These are phyloP conservation scores for Temnothorax unifasciatus DNA, from an alignment of 2,888 invertebrate genomes.

Conservation along the genomic window DNA sequence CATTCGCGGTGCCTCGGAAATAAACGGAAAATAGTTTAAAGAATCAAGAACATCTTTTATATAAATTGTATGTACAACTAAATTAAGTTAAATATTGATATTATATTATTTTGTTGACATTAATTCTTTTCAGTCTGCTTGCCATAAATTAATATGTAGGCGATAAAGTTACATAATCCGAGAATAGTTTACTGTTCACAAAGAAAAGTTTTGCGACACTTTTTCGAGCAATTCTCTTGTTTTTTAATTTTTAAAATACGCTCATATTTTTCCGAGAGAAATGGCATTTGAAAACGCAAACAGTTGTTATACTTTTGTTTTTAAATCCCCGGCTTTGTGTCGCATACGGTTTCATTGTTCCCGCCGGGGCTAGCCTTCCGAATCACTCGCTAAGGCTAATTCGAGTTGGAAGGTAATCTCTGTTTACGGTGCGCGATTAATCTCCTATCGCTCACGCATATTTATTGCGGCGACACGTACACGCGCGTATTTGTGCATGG, in stretches of 20 bases:
- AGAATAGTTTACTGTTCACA: neutral
- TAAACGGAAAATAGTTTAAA: neutral
- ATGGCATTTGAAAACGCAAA: constrained; percentile 18
- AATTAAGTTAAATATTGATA: neutral
- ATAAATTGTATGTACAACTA: too few species aligned
- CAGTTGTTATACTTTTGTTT: constrained; percentile 31
- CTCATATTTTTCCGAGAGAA: constrained; percentile 14
- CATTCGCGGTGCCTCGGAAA: neutral
- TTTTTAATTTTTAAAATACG: constrained; percentile 15
- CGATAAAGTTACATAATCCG: neutral
- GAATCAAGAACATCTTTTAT: too few species aligned
- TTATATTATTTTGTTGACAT: neutral
- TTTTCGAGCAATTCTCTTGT: constrained; percentile 1
- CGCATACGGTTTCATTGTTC: constrained; percentile 43
- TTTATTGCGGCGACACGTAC: constrained; percentile 43
- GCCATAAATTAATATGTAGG: neutral
- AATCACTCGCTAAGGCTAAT: constrained; percentile 55
- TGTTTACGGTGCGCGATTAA: constrained; percentile 55
- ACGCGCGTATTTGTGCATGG: constrained; percentile 36
- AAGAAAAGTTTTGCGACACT: neutral
- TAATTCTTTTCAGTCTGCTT: neutral
- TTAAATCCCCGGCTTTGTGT: constrained; percentile 50
- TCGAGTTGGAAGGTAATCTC: constrained; percentile 54
- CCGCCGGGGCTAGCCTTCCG: constrained; percentile 41
- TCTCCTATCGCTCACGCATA: constrained; percentile 56